Conservation (phyloP, 2,113 vertebrate species). For the Ellobius talpinus region DNA sequence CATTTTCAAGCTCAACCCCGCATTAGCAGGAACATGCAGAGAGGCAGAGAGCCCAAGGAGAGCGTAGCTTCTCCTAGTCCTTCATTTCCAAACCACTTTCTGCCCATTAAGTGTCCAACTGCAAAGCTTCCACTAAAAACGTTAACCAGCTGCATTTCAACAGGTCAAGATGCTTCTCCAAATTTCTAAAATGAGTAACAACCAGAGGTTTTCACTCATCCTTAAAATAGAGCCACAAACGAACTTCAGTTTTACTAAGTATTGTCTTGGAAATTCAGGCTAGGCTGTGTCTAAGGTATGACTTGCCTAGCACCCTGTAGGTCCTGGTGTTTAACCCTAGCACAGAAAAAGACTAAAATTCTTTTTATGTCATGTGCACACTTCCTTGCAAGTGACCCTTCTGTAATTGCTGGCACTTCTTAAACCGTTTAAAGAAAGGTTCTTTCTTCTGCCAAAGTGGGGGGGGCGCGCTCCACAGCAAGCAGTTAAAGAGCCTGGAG, state of each 20-base stretch:
- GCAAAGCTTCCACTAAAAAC: not conserved
- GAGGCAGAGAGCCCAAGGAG: not conserved
- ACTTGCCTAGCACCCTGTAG: not conserved
- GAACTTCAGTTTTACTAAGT: not conserved
- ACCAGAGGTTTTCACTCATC: not conserved
- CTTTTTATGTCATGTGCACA: no score
- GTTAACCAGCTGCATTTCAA: not conserved
- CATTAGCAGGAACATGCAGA: not conserved
- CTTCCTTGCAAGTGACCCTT: not conserved
- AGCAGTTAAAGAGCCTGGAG: not conserved
- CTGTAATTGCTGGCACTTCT: not conserved
- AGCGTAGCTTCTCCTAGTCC: not conserved
- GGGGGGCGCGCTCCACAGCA: not conserved
- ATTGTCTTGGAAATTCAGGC: not conserved
- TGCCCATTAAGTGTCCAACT: not conserved
- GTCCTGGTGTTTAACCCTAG: not conserved
- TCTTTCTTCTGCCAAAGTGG: not conserved
- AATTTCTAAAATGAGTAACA: not conserved
- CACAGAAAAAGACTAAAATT: not conserved
- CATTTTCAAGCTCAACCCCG: not conserved
- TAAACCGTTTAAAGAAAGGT: not conserved
- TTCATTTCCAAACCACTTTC: not conserved
- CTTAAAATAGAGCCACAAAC: not conserved
- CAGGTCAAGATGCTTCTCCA: not conserved
- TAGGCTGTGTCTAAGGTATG: not conserved